Evolutionary conservation across 2,113 vertebrate species (phyloP), one percentile per base, ranked within the genome.

Genomic region (Cololabis saira): DNA sequence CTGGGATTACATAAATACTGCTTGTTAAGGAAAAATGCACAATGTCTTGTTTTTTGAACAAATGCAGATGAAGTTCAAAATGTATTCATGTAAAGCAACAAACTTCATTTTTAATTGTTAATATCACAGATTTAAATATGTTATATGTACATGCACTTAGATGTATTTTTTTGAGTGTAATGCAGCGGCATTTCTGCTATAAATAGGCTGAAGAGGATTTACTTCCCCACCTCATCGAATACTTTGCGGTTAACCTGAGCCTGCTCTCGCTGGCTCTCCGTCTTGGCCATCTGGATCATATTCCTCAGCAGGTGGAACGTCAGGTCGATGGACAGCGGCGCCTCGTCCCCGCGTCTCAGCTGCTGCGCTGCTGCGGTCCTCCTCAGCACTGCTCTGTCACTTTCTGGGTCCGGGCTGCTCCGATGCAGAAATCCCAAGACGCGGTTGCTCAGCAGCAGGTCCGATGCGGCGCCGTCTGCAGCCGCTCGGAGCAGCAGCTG

Each of bases 251-350:
- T 98, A 69, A 94, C 83, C 68, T 92, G 92, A 3, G 95, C 96
- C 63, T 94, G 96, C 84, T 95, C 93, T 45, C 91, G 90, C 86
- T 95, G 94, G 71, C 92, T 96, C 84, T 97, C 93, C 44, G 89
- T 89, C 77, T 95, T 93, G 45, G 95, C 95, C 82, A 96, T 93
- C 66, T 96, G 94, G 81, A 98, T 90, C 93, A 99, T 95, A 49
- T 96, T 95, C 87, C 96, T 89, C 63, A 99, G 92, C 55, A 98
- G 91, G 92, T 97, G 96, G 91, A 97, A 97, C 60, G 95, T 96
- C 84, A 98, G 94, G 90, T 98, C 96, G 65, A 98, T 96, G 74
- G 96, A 98, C 51, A 98, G 93, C 1, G 94, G 93, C 5, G 96
- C 94, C 45, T 95, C 94, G 2, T 94, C 92, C 71, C 88, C 88